Evolutionary conservation across 2,888 invertebrate genomes (phyloP), one percentile per base, ranked within the genome.

Genomic region (Netelia virgata): DNA sequence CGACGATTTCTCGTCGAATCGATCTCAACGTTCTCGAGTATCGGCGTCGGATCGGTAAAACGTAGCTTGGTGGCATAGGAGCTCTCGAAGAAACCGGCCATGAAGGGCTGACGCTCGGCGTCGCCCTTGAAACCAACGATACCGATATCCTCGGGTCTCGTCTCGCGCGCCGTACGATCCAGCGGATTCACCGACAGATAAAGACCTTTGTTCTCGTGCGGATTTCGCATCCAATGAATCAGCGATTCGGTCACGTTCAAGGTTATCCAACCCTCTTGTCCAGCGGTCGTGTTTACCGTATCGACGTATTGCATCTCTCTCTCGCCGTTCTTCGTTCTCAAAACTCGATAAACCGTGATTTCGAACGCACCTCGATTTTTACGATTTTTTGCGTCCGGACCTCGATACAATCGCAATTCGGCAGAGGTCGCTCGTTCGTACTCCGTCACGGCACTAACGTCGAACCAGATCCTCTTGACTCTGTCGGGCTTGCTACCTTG

Each of bases 381-480:
- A 47, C 94, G 93, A 10, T 93, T 90, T 14, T 88, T 88, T 79
- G 94, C 94, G 36, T 95, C 94, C 0, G 95, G 93, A 36, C 95
- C 95, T 90, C 97, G 96, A 92, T 96, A 98, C 9, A 98, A 94
- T 82, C 98, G 94, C 79, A 98, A 94, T 94, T 98, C 98, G 0
- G 98, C 97, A 79, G 96, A 96, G 86, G 97, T 96, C 16, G 97
- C 95, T 2, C 95, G 95, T 87, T 98, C 97, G 84, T 96, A 96
- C 83, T 96, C 96, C 0, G 97, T 96, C 1, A 98, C 96, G 88
- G 97, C 97, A 1, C 96, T 95, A 78, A 97, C 96, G 94, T 98
- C 98, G 93, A 98, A 98, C 97, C 97, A 98, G 72, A 98, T 96
- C 77, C 97, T 95, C 88, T 97, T 96, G 1, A 98, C 97, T 90